These are phyloP conservation scores for Leptocoma aspasia DNA, from an alignment of 2,113 vertebrate genomes.

Conservation along the genomic window DNA sequence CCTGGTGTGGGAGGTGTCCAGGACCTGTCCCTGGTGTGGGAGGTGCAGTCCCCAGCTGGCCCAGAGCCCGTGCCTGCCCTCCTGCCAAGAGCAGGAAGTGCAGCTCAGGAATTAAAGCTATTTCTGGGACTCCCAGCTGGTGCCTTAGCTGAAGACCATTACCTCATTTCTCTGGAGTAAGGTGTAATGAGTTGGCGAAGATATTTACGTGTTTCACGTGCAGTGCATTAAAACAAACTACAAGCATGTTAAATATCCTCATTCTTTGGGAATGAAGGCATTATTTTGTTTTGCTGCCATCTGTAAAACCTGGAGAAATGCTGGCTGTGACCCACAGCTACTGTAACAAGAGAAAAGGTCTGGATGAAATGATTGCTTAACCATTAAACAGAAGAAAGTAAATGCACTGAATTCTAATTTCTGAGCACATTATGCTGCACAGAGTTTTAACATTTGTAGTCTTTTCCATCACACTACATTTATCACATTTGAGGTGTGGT, in stretches of 20 bases:
- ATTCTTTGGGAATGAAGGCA: background rate
- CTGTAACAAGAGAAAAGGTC: background rate
- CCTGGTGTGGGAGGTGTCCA: background rate
- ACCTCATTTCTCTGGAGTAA: background rate
- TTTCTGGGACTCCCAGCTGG: background rate
- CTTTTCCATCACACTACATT: background rate
- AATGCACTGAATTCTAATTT: background rate
- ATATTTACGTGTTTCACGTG: background rate
- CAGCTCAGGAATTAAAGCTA: background rate
- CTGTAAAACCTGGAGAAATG: background rate
- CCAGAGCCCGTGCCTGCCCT: background rate
- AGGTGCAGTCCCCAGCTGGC: background rate
- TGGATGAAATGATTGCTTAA: background rate
- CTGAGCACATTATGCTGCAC: background rate
- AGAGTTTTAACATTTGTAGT: background rate
- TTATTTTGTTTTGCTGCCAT: background rate
- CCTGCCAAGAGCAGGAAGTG: background rate
- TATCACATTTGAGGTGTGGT: slow-evolving; percentile 33
- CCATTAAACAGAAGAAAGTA: background rate
- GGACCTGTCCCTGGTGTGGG: accelerated
- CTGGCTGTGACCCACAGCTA: background rate
- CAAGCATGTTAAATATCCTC: background rate
- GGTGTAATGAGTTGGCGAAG: background rate
- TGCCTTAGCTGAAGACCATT: background rate
- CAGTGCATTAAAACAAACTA: background rate